Evolutionary conservation across 2,888 invertebrate genomes (phyloP).

Genomic region (Seira musarum): DNA sequence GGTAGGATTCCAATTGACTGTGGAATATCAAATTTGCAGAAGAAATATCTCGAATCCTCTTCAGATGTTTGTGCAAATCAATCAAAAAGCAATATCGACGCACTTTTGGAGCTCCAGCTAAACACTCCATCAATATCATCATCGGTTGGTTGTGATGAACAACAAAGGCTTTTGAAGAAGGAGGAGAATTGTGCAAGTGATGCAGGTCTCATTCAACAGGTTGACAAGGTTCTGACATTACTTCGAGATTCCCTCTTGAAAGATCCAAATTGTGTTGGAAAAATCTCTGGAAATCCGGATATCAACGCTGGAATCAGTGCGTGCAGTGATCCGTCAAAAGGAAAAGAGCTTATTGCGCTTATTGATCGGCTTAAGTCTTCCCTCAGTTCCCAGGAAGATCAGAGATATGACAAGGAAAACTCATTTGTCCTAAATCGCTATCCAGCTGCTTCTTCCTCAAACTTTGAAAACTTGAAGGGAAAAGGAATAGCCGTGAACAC

Average conservation of each 20-base stretch:
- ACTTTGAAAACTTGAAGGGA: not conserved
- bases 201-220: slow-evolving; percentile 81
- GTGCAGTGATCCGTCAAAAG: slow-evolving; percentile 73
- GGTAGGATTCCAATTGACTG: too few species aligned
- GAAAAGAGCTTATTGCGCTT: slow-evolving; percentile 79
- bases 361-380: slow-evolving; percentile 81
- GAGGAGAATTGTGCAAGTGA: slow-evolving; percentile 19
- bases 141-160: not conserved
- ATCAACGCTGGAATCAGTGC: slow-evolving; percentile 11
- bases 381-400: slow-evolving; percentile 70
- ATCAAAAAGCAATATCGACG: not conserved
- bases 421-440: slow-evolving; percentile 13
- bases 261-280: slow-evolving; percentile 59
- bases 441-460: not conserved
- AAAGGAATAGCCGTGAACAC: not conserved
- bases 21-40: not conserved
- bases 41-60: not conserved
- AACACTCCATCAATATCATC: not conserved
- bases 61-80: not conserved
- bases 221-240: slow-evolving; percentile 83
- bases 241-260: slow-evolving; percentile 81
- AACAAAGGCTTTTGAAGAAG: not conserved
- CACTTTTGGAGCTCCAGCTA: not conserved
- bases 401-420: slow-evolving; percentile 64
- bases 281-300: slow-evolving; percentile 43